Evolutionary conservation across 2,888 invertebrate species (phyloP), one percentile per base, ranked within the genome.

Genomic region (Polydrusus tereticollis): DNA sequence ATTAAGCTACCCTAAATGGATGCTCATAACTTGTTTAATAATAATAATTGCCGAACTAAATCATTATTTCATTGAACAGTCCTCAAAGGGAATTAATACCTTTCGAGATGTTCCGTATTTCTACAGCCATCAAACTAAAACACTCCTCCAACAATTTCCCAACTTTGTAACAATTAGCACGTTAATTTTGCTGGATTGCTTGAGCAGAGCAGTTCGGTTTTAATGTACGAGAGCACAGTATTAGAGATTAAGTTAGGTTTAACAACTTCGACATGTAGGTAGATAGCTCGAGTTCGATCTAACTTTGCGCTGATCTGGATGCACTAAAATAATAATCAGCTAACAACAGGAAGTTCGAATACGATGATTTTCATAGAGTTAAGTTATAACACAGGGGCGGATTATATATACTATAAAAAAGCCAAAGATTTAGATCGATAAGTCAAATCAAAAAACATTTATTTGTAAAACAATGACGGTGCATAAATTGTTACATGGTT

Each of bases 221-320:
- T 72, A 72, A 72, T 72, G 60, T 72, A 66, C 66, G 33, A 57
- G 57, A 29, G 18, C 29, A 23, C 29, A 55, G 50, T 47, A 63
- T 43, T 43, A 63, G 33, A 29, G 47, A 66, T 62, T 63, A 72
- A 68, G 68, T 68, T 55, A 38, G 63, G 38, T 67, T 72, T 67
- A 72, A 68, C 57, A 72, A 72, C 55, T 72, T 58, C 72, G 63
- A 58, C 64, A 55, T 72, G 72, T 45, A 72, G 67, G 58, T 72
- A 64, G 62, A 47, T 62, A 26, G 67, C 57, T 43, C 29, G 45
- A 70, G 64, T 70, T 70, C 70, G 38, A 55, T 62, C 47, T 29
- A 72, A 72, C 72, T 72, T 72, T 47, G 33, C 29, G 26, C 16
- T 41, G 66, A 72, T 62, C 23, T 26, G 50, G n/a, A 43, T 67